These are phyloP conservation scores for Edolisoma coerulescens DNA, from an alignment of 2,113 vertebrate species.

Conservation along the genomic window DNA sequence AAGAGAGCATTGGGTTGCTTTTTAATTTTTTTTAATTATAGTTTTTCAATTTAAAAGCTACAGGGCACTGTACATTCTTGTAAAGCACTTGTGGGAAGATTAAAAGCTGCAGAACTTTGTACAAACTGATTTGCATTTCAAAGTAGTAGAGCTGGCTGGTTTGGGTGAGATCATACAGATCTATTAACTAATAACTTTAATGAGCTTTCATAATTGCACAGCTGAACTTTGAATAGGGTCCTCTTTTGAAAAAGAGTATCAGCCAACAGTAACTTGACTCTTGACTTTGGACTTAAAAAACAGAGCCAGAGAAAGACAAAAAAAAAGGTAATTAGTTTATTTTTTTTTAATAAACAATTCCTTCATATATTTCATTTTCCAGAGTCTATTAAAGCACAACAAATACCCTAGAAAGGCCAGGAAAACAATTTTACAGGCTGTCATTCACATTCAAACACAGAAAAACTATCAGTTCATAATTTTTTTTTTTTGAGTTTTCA, in stretches of 20 bases:
- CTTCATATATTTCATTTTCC: background rate
- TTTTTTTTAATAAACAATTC: background rate
- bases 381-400: background rate
- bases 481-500: background rate
- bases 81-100: background rate
- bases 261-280: background rate
- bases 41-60: background rate
- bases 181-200: constrained; percentile 61
- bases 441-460: background rate
- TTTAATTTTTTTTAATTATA: background rate
- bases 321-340: background rate
- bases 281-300: background rate
- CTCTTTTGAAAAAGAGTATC: background rate
- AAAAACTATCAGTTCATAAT: background rate
- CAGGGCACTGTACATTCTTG: background rate
- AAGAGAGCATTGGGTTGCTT: background rate
- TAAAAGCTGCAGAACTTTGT: constrained; percentile 1
- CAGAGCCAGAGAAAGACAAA: background rate
- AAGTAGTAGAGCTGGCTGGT: constrained; percentile 24
- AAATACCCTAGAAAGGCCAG: background rate
- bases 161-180: constrained; percentile 21
- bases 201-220: constrained; percentile 47
- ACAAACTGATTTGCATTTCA: constrained; percentile 58
- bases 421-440: background rate
- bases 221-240: constrained; percentile 9